Conservation (phyloP, 1,140 invertebrate genomes). For the Diploscapter pachys region DNA sequence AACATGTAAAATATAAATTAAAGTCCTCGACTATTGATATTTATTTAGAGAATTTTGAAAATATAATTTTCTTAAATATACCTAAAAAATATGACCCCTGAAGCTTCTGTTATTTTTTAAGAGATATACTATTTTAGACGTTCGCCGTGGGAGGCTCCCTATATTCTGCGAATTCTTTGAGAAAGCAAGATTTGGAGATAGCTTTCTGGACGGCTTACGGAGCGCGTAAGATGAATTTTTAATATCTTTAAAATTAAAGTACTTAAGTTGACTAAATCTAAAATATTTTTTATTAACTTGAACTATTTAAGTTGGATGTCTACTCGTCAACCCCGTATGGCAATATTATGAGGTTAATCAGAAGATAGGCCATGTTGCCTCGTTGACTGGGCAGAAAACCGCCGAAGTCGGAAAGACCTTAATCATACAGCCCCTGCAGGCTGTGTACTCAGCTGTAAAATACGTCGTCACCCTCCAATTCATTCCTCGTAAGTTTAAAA, state of each 20-base stretch:
- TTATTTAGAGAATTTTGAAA: too few species aligned
- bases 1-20: too few species aligned
- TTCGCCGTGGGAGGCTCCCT: constrained; percentile 12
- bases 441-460: constrained; percentile 4
- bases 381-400: background rate
- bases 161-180: constrained; percentile 20
- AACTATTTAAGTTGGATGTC: constrained; percentile 29
- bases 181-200: constrained; percentile 13
- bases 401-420: background rate
- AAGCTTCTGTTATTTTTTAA: background rate
- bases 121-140: constrained; percentile 23
- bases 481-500: constrained; percentile 18
- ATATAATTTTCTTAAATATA: too few species aligned
- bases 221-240: constrained; percentile 7
- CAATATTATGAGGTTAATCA: constrained; percentile 29
- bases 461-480: constrained; percentile 27
- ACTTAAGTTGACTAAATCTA: background rate
- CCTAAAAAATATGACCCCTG: too few species aligned
- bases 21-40: too few species aligned
- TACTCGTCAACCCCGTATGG: constrained; percentile 40
- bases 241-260: background rate
- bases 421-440: constrained; percentile 2
- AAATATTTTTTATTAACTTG: background rate
- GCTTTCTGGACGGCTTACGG: constrained; percentile 33
- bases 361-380: constrained; percentile 25